These are phyloP conservation scores for Aradophagus sp. DNA, from an alignment of 1,140 invertebrate genomes.

Conservation along the genomic window DNA sequence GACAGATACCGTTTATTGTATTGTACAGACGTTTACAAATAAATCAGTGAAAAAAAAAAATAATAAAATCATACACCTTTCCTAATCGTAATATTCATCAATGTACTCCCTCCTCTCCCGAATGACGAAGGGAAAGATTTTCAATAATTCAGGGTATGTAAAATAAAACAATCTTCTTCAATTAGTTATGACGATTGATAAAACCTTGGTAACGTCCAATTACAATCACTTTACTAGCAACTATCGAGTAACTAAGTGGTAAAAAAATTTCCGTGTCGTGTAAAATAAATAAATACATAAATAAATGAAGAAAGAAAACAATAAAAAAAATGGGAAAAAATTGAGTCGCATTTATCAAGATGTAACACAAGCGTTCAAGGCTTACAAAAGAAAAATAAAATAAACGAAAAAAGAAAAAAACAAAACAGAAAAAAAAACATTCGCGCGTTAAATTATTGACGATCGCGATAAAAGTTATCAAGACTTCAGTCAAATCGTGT, in stretches of 20 bases:
- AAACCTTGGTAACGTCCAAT: constrained; percentile 36
- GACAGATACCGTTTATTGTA: constrained; percentile 18
- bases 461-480: constrained; percentile 15
- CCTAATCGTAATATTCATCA: constrained; percentile 13
- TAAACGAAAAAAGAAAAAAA: constrained; percentile 42
- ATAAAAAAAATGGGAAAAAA: constrained; percentile 24
- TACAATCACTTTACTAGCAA: constrained; percentile 39
- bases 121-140: constrained; percentile 17
- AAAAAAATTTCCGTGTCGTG: constrained; percentile 40
- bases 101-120: constrained; percentile 50
- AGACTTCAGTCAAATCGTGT: constrained; percentile 21
- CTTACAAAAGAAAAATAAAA: too few relatives aligned
- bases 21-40: constrained; percentile 27
- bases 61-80: constrained; percentile 15
- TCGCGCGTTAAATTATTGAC: constrained; percentile 27
- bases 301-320: not conserved
- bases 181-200: constrained; percentile 37
- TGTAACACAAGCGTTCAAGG: constrained; percentile 25
- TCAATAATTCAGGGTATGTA: constrained; percentile 41
- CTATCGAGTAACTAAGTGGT: constrained; percentile 28
- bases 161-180: constrained; percentile 27
- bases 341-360: constrained; percentile 38
- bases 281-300: constrained; percentile 14
- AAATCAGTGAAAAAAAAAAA: constrained; percentile 10
- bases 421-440: too few relatives aligned